Evolutionary conservation across 2,113 vertebrate species (phyloP), one percentile per base, ranked within the genome.

Genomic region (Falcunculus frontatus): DNA sequence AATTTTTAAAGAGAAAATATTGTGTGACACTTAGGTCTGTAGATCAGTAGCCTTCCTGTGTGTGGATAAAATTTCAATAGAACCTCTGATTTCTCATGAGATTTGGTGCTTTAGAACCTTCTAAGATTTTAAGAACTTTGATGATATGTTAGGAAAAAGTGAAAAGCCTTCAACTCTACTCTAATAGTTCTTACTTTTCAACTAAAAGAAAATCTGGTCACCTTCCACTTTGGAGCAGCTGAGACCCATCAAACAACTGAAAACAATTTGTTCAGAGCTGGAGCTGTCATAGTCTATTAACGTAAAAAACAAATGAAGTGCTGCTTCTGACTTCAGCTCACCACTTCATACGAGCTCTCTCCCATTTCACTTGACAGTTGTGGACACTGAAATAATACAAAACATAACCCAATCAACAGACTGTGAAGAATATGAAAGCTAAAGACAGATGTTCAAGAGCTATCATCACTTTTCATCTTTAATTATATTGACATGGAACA

Each of bases 341-440:
- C 94, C 22, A 92, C 70, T 96, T 97, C 86, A 41, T 87, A 90
- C 2, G 25, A 97, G 81, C 92, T 75, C 50, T 95, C 83, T 96
- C 90, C 97, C 96, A 94, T 98, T 97, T 95, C 95, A 91, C 79
- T 96, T 98, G 98, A 98, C 98, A 98, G 97, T 98, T 98, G 96
- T 98, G 98, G 98, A 97, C 97, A 98, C 90, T 94, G 97, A 97
- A 98, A 98, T 98, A 98, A 98, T 97, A 96, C 94, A 97, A 96
- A 97, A 96, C 96, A 96, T 97, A 98, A 98, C 98, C 97, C 93
- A 98, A 95, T 97, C 98, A 98, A 95, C 97, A 97, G 98, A 98
- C 97, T 98, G 98, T 98, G 97, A 98, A 98, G 94, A 98, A 98
- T 95, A 95, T 82, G 95, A 97, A 97, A 96, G 93, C 96, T 96